Conservation (phyloP, 2,797 vertebrate species). For the Acrossocheilus fasciatus region DNA sequence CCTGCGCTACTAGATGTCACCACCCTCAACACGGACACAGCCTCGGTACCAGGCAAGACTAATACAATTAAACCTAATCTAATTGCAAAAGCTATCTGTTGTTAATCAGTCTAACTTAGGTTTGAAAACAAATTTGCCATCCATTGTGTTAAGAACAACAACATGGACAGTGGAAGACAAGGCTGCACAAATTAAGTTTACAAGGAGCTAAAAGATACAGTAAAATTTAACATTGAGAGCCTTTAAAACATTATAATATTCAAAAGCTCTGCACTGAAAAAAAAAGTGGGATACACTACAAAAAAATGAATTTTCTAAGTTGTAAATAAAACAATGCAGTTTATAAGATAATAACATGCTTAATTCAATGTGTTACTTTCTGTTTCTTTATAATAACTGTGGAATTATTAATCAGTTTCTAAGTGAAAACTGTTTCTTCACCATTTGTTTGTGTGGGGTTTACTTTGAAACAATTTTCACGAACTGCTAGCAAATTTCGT, state of each 20-base stretch:
- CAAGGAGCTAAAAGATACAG: background rate
- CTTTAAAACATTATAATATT: background rate
- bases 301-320: background rate
- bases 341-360: background rate
- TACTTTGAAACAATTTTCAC: background rate
- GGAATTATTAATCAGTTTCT: background rate
- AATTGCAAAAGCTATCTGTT: constrained; percentile 17
- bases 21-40: constrained; percentile 20
- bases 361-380: background rate
- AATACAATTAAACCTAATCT: constrained; percentile 36
- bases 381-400: background rate
- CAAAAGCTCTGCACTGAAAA: background rate
- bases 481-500: background rate
- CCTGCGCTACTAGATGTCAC: constrained; percentile 23
- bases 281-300: background rate
- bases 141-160: constrained; percentile 18
- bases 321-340: background rate
- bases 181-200: background rate
- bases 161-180: background rate
- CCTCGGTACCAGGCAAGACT: constrained; percentile 49
- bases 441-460: background rate
- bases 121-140: constrained; percentile 28
- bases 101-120: constrained; percentile 27
- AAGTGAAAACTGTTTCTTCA: background rate
- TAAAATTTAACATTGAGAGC: background rate